phyloP scores from a whole-genome alignment of 2,113 vertebrate species.

The Condylura cristata region DNA sequence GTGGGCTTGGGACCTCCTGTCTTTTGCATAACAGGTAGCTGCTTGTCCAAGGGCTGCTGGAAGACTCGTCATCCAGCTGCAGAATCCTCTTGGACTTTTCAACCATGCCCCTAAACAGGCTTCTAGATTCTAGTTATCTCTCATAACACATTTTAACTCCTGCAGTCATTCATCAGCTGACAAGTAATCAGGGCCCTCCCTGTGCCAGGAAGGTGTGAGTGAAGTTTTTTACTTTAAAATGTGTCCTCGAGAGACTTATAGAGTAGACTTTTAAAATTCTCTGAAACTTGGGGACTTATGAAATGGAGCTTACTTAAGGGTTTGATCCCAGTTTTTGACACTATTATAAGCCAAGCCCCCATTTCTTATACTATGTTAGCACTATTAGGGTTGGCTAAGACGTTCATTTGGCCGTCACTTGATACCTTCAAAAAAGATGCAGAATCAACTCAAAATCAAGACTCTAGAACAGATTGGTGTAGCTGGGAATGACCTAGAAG shows the following conservation, averaged over 20 bases:
- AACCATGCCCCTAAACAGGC: not conserved
- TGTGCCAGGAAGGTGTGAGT: not conserved
- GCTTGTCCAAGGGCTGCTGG: not conserved
- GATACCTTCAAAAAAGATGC: not conserved
- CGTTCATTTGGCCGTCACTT: not conserved
- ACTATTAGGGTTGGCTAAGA: not conserved
- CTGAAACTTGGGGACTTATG: not conserved
- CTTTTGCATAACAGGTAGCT: not conserved
- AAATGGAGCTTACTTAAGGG: not conserved
- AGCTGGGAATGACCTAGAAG: not conserved
- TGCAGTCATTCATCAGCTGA: not conserved
- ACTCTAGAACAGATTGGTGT: not conserved
- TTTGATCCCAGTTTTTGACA: not conserved
- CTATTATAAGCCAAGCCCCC: not conserved
- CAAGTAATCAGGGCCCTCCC: not conserved
- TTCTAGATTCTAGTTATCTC: not conserved
- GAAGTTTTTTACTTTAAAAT: not conserved
- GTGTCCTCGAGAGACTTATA: not conserved
- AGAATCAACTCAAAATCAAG: not conserved
- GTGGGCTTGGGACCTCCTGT: accelerated
- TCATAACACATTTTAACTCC: not conserved
- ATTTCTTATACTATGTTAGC: not conserved
- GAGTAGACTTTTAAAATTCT: not conserved
- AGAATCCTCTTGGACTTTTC: not conserved
- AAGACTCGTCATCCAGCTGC: accelerated